Evolutionary conservation across 1,140 invertebrate genomes (phyloP), one percentile per base, ranked within the genome.

Genomic region (Formica exsecta): DNA sequence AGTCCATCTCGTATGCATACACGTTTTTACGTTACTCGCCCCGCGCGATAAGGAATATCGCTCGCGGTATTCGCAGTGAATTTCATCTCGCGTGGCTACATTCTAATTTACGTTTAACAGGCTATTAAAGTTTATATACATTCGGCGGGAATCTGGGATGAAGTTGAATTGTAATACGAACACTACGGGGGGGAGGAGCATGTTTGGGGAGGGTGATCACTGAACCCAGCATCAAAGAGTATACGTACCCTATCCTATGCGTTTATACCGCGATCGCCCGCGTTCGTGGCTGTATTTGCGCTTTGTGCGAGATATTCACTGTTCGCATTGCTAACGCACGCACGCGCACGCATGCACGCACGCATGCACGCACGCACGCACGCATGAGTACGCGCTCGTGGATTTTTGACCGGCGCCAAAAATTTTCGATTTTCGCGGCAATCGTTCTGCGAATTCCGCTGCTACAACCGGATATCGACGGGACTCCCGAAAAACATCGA

Each of bases 41-140:
- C 51, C 38, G 13, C 41, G 54, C 68, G 79, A 81, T 83, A 83
- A 83, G 68, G 68, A 62, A 61, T 32, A 83, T 38, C 36, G 66
- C 79, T 83, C 68, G 41, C 59, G 75, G 36, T 65, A 65, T 44
- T 65, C 75, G 75, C 79, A 44, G 22, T 25, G 29, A 61, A 73
- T 83, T 83, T 83, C 68, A 83, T 62, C 79, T 62, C 68, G 36
- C 54, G 68, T 57, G 68, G 19, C 68, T 73, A 81, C 79, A 44
- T 81, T 81, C 79, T 83, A 83, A 83, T 83, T 83, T 74, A 83
- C 68, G 68, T 83, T 83, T 83, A 83, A 83, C 54, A 83, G 79
- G 68, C 79, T 83, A 83, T 83, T 83, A 83, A 83, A 83, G 79
- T 83, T 83, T 83, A 83, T 83, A 83, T 61, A 73, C 68, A 83